Base-by-base conservation (phyloP, 2,888 invertebrate genomes). In the Tubiluchus corallicola region DNA sequence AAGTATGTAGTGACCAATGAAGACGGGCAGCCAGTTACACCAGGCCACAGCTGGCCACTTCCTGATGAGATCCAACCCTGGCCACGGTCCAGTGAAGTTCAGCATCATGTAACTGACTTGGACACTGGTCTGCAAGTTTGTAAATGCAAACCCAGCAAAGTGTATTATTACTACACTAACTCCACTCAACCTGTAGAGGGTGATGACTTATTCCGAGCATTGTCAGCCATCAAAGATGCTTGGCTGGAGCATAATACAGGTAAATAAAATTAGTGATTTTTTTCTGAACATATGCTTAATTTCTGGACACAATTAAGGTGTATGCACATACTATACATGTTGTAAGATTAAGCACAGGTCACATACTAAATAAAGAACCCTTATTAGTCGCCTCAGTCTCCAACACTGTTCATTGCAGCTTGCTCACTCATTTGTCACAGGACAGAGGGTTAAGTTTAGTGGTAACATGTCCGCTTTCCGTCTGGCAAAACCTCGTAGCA, bases 161-260 rank as follows among this genome's bases (percentile, higher is more conserved):
- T 29, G 9, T 29, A 29, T n/a, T n/a, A 29, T n/a, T 29, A 29
- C 29, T 29, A 29, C 29, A 29, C 29, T n/a, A 29, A 29, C 29
- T 29, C n/a, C 29, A 29, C 29, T 9, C 29, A 29, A n/a, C 29
- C 29, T 9, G 9, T 29, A n/a, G 29, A 29, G 29, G 29, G 29
- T 9, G 29, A 29, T n/a, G 9, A 29, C 9, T n/a, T 29, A n/a
- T 29, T n/a, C 9, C 9, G 29, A 29, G 9, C 29, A n/a, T n/a
- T 29, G 9, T 9, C 9, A 9, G 29, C 29, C 29, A 29, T 29
- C 29, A 9, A n/a, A 9, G 29, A 29, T 9, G 29, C 29, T 9
- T 29, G 29, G 29, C 9, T 29, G 29, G 29, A 29, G 29, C 9
- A 29, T 9, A 29, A 29, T 29, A 9, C 29, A 29, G n/a, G 29